Evolutionary conservation across 2,888 invertebrate species (phyloP).

Genomic region (Torymus tubicola): DNA sequence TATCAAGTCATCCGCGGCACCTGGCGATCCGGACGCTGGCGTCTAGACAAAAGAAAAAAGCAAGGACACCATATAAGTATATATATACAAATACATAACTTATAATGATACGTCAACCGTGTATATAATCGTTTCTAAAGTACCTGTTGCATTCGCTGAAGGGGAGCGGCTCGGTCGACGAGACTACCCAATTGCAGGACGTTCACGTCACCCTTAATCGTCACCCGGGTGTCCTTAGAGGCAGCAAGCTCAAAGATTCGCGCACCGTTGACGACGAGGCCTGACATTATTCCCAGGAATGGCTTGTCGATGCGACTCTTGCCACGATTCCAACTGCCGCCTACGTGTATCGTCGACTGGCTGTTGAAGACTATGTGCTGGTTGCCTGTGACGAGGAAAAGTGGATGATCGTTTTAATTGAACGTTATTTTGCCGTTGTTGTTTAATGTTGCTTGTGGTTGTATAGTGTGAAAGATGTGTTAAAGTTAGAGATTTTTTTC

Average conservation of each 20-base stretch:
- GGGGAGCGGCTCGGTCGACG: conserved; percentile 84
- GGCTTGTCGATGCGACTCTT: conserved; percentile 85
- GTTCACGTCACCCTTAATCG: conserved; percentile 90
- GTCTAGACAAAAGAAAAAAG: conserved; percentile 79
- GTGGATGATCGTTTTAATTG: neutral
- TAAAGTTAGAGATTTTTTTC: no score
- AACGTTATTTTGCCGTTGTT: no score
- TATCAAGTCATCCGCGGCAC: conserved; percentile 91
- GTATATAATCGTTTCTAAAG: conserved; percentile 55
- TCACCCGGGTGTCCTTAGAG: conserved; percentile 87
- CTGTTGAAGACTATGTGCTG: conserved; percentile 93
- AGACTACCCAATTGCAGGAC: conserved; percentile 82
- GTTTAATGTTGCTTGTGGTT: no score
- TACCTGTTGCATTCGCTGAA: conserved; percentile 93
- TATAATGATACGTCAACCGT: neutral
- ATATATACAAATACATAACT: neutral
- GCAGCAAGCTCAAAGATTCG: conserved; percentile 91
- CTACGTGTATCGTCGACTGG: conserved; percentile 92
- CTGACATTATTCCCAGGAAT: conserved; percentile 92
- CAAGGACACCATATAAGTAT: neutral
- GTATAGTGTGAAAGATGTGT: no score
- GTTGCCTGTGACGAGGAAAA: conserved; percentile 64
- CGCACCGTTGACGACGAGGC: conserved; percentile 91
- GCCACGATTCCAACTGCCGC: conserved; percentile 87
- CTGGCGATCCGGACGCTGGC: conserved; percentile 88